These are phyloP conservation scores for Hirtodrosophila duncani DNA, from an alignment of 2,888 invertebrate genomes.

Conservation along the genomic window DNA sequence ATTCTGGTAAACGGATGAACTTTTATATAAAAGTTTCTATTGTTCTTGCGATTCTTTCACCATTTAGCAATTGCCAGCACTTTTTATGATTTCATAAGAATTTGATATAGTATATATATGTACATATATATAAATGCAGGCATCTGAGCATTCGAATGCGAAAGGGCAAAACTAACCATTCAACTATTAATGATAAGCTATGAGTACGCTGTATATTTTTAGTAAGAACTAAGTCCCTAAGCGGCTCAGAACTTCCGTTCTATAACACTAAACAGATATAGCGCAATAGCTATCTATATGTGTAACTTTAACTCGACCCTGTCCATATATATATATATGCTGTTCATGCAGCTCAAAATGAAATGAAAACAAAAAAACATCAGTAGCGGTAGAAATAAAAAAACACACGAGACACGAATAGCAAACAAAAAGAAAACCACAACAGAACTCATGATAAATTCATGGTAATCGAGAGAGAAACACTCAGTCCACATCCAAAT, in stretches of 20 bases:
- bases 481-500: neutral
- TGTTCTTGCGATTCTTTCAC: neutral
- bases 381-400: conserved; percentile 8
- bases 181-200: conserved; percentile 8
- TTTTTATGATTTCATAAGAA: neutral
- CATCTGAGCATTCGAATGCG: too few species aligned
- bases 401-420: neutral
- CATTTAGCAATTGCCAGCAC: neutral
- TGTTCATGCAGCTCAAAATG: conserved; percentile 42
- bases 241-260: conserved; percentile 34
- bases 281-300: neutral
- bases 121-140: neutral
- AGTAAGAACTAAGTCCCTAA: conserved; percentile 3
- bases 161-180: too few species aligned
- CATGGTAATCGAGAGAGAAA: conserved; percentile 33
- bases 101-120: neutral
- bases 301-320: neutral
- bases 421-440: conserved; percentile 6
- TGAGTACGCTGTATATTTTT: neutral
- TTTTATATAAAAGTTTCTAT: too few species aligned
- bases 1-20: too few species aligned
- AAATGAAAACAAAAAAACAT: conserved; percentile 7
- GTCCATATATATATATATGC: conserved; percentile 13
- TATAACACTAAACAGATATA: conserved; percentile 6
- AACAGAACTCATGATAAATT: conserved; percentile 16